Base-by-base conservation (phyloP, 2,113 vertebrate species). In the Cairina moschata region DNA sequence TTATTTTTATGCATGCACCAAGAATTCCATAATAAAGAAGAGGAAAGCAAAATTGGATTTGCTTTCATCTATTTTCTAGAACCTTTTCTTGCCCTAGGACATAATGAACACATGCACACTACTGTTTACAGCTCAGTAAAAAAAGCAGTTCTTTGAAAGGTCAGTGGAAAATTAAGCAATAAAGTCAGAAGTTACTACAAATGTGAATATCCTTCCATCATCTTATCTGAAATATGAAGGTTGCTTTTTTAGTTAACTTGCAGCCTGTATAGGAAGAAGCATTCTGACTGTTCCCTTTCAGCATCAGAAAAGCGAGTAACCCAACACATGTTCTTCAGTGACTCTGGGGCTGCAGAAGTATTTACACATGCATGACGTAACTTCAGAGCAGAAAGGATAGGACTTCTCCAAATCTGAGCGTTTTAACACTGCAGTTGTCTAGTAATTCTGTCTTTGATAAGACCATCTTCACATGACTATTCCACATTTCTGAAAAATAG, bases 151-250 rank as follows among this genome's bases (percentile, higher is more conserved):
- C 31, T 85, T 88, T 85, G 73, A 92, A 88, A 88, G 73, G 34
- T 71, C 79, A 76, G 17, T 48, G n/a, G 78, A 91, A 96, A 91
- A 96, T 54, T 38, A 68, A 87, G 38, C 32, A 69, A 21, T 56
- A 62, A 92, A 91, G 56, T 84, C 9, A 2, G 25, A 89, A 87
- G 38, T 93, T 87, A 36, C 25, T 79, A 87, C 17, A 87, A 89
- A 52, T 34, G 15, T 82, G 48, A 83, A 66, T 80, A 68, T 80
- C 17, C 23, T 88, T 87, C 73, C 42, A 32, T 72, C 58, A 34
- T 31, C 14, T 59, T 63, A 32, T 6, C 48, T 8, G 23, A 72
- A 81, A 73, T 46, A 28, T 17, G 36, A 71, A 74, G 54, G 15
- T 46, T 75, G 29, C 15, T 26, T 44, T 23, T 85, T 80, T 67